Evolutionary conservation across 2,888 invertebrate species (phyloP).

Genomic region (Eilema griseolum): DNA sequence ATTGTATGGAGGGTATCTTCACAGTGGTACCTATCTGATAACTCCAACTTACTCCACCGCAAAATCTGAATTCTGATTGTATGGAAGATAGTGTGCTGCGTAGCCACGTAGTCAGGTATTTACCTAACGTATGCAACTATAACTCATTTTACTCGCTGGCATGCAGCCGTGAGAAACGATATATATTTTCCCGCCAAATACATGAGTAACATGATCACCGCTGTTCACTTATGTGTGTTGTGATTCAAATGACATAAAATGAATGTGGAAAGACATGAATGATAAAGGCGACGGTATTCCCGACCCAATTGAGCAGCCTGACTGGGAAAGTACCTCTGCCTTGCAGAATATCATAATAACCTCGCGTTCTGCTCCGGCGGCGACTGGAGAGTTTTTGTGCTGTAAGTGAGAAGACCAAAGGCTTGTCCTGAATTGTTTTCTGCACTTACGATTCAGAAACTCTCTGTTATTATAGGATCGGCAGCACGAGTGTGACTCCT

Average conservation of each 20-base stretch:
- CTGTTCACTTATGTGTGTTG: conserved; percentile 24
- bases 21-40: conserved; percentile 59
- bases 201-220: conserved; percentile 20
- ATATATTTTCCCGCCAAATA: conserved; percentile 34
- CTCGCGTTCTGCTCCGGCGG: too few species aligned
- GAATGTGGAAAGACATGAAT: conserved; percentile 45
- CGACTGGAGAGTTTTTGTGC: too few species aligned
- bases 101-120: conserved; percentile 32
- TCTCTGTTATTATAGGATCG: too few species aligned
- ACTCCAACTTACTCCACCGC: conserved; percentile 53
- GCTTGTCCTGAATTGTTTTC: too few species aligned
- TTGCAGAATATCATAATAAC: too few species aligned
- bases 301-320: too few species aligned
- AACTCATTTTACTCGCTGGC: conserved; percentile 30
- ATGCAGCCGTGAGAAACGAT: conserved; percentile 51
- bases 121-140: conserved; percentile 37
- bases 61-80: conserved; percentile 54
- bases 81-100: conserved; percentile 44
- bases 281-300: conserved; percentile 31
- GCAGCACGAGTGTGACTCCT: too few species aligned
- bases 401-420: too few species aligned
- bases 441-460: too few species aligned
- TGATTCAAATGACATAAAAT: conserved; percentile 27
- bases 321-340: too few species aligned
- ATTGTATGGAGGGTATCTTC: conserved; percentile 67